Conservation (phyloP, 2,888 invertebrate species). For the Drosophila anceps region DNA sequence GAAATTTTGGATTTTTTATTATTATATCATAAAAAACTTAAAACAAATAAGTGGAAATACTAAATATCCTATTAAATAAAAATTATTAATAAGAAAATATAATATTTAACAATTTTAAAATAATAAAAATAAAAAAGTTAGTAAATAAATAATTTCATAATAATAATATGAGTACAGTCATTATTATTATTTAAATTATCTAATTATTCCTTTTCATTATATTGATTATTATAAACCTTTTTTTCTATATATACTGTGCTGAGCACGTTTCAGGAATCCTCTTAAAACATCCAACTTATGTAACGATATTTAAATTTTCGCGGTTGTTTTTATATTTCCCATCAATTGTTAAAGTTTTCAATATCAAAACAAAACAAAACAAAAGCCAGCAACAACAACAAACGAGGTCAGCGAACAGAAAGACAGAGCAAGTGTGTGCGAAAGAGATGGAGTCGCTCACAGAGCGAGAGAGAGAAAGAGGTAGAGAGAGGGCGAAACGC, state of each 20-base stretch:
- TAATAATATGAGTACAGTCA: neutral
- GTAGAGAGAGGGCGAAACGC: constrained; percentile 22
- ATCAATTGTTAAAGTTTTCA: constrained; percentile 62
- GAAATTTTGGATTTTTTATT: too few species aligned
- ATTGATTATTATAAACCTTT: neutral
- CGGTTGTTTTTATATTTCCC: constrained; percentile 30
- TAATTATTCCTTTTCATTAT: neutral
- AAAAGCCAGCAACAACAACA: constrained; percentile 36
- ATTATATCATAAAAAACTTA: neutral
- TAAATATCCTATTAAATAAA: neutral
- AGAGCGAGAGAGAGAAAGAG: neutral
- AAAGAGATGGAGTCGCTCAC: neutral
- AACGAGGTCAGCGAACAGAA: constrained; percentile 32
- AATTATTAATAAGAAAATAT: neutral
- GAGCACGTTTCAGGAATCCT: neutral
- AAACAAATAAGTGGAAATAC: neutral
- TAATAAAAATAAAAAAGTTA: too few species aligned
- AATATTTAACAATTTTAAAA: neutral
- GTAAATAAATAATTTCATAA: too few species aligned
- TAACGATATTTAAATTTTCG: constrained; percentile 14
- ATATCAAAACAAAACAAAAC: constrained; percentile 29
- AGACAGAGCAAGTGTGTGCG: neutral
- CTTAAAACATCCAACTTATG: neutral
- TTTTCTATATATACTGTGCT: neutral
- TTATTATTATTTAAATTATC: neutral